Evolutionary conservation across 1,140 invertebrate genomes (phyloP).

Genomic region (Chionoecetes opilio): DNA sequence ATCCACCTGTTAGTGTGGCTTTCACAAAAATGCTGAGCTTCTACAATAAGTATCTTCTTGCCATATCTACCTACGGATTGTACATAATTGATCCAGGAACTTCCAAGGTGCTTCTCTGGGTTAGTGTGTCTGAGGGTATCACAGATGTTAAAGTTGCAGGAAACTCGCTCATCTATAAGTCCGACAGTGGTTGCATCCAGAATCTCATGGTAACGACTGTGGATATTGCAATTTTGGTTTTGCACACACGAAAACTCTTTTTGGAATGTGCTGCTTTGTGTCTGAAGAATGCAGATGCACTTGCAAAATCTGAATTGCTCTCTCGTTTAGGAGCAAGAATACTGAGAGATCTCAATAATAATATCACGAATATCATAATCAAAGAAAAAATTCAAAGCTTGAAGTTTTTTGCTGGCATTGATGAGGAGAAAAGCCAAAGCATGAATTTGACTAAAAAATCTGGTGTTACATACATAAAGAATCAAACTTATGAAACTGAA

Average conservation of each 20-base stretch:
- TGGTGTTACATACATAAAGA: constrained; percentile 36
- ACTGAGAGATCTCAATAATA: constrained; percentile 54
- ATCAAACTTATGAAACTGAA: constrained; percentile 52
- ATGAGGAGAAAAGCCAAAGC: constrained; percentile 3
- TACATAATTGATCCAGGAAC: constrained; percentile 68
- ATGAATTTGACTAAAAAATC: background rate
- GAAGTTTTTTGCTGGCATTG: background rate
- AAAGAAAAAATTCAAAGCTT: constrained; percentile 40
- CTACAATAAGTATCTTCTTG: constrained; percentile 71
- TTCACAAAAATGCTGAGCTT: constrained; percentile 70
- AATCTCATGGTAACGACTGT: constrained; percentile 73
- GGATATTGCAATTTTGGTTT: constrained; percentile 64
- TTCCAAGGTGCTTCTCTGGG: constrained; percentile 66
- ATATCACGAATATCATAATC: constrained; percentile 25
- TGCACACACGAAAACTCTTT: constrained; percentile 44
- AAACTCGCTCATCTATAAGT: constrained; percentile 66
- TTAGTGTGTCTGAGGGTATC: constrained; percentile 67
- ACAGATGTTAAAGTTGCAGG: constrained; percentile 66
- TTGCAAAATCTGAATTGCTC: constrained; percentile 56
- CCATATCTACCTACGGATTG: constrained; percentile 62
- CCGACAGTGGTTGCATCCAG: constrained; percentile 57
- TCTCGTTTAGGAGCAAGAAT: constrained; percentile 62
- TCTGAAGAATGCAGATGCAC: constrained; percentile 43
- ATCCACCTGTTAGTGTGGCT: constrained; percentile 69
- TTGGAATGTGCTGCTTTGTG: constrained; percentile 59